These are phyloP conservation scores for Theristus sp. DNA, from an alignment of 2,888 invertebrate species.

Conservation along the genomic window DNA sequence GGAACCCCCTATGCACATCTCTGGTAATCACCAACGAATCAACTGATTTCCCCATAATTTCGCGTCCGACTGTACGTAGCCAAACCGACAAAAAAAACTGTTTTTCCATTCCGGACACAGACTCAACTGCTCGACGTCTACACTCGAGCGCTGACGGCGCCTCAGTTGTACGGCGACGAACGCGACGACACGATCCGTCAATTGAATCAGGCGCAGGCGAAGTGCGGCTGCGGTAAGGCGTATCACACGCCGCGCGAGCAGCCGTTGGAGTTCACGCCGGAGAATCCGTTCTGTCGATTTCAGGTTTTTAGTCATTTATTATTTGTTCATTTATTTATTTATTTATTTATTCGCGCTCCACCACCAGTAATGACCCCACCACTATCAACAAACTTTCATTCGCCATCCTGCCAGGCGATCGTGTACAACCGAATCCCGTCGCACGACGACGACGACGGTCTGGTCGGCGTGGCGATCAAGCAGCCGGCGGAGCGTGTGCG, in stretches of 20 bases:
- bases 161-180: slow-evolving; percentile 68
- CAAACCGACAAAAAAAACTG: too few relatives aligned
- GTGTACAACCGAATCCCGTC: slow-evolving; percentile 73
- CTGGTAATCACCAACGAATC: too few relatives aligned
- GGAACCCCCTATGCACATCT: too few relatives aligned
- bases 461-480: slow-evolving; percentile 63
- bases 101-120: too few relatives aligned
- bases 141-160: slow-evolving; percentile 29
- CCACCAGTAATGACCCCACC: neutral
- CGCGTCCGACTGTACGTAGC: too few relatives aligned
- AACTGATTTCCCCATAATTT: too few relatives aligned
- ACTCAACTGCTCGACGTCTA: slow-evolving; percentile 6
- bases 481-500: slow-evolving; percentile 47
- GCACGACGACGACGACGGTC: slow-evolving; percentile 70
- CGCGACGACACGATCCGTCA: slow-evolving; percentile 74
- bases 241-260: slow-evolving; percentile 43
- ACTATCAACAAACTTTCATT: neutral
- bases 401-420: slow-evolving; percentile 44
- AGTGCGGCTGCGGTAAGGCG: slow-evolving; percentile 58
- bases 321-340: neutral
- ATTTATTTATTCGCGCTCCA: neutral
- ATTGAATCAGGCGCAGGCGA: slow-evolving; percentile 81
- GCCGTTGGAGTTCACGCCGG: slow-evolving; percentile 61
- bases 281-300: slow-evolving; percentile 77
- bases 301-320: slow-evolving; percentile 38